Percentiles rank a stretch among this genome's conserved stretches.
Conservation (phyloP, 2,888 invertebrate genomes). For the Choristoneura rosaceana region DNA sequence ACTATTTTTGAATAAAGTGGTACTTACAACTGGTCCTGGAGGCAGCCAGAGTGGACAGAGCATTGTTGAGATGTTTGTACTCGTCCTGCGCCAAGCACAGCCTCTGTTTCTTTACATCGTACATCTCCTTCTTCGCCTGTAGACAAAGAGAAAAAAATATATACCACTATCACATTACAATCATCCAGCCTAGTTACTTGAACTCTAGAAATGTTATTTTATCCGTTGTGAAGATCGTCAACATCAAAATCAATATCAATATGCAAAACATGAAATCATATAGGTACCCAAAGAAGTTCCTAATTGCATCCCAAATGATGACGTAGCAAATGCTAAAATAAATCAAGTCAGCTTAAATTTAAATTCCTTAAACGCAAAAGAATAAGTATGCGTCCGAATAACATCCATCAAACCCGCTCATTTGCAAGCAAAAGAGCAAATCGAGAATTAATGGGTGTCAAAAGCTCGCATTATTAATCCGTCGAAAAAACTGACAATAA, state of each 20-base stretch:
- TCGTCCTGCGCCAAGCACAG: slow-evolving; percentile 97
- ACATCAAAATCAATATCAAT: not conserved
- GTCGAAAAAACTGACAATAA: slow-evolving; percentile 26
- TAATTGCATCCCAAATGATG: not conserved
- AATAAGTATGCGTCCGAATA: not conserved
- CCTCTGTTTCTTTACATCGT: slow-evolving; percentile 97
- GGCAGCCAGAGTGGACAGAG: slow-evolving; percentile 92
- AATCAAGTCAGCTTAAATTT: slow-evolving; percentile 7
- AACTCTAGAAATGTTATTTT: not conserved
- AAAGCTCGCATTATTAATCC: slow-evolving; percentile 28
- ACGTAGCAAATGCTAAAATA: not conserved
- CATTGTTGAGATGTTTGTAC: slow-evolving; percentile 96
- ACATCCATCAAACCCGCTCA: slow-evolving; percentile 32
- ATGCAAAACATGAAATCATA: not conserved
- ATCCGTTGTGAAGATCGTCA: not conserved
- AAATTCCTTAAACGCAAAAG: slow-evolving; percentile 10
- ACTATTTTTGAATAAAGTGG: not conserved
- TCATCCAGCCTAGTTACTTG: not conserved
- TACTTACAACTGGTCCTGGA: slow-evolving; percentile 96
- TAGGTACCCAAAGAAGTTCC: not conserved
- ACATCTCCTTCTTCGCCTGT: slow-evolving; percentile 98
- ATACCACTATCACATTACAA: not conserved
- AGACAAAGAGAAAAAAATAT: slow-evolving; percentile 57
- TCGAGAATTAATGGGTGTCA: slow-evolving; percentile 38
- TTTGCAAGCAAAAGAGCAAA: slow-evolving; percentile 38